Base-by-base conservation (phyloP, 2,113 vertebrate genomes). In the Marcusenius ussheri region DNA sequence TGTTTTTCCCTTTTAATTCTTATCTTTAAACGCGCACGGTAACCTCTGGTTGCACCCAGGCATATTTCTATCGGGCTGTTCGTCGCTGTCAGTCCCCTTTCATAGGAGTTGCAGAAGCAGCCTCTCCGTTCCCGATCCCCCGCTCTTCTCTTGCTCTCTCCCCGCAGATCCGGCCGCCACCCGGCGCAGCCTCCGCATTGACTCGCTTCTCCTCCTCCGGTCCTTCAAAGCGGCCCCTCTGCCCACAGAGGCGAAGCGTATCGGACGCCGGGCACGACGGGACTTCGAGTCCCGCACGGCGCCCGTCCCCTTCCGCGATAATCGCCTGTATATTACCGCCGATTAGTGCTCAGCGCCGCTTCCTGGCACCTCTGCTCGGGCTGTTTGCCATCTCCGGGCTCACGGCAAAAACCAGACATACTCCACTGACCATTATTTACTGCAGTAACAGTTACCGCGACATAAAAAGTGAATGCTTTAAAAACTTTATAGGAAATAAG, bases 111-210 rank as follows among this genome's bases (percentile, higher is more conserved):
- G 88, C 91, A 89, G 74, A 88, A 80, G 42, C 49, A 51, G 5
- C 47, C 83, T 17, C 17, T 93, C 88, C 92, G 83, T 47, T 84
- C 88, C 92, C 45, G 53, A 46, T 89, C 89, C 89, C 91, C 47
- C 93, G 24, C 89, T 93, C 92, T 90, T 87, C 91, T 93, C 90
- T 89, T 88, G 6, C 90, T 49, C 21, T 84, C 83, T 19, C 49
- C n/a, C 49, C n/a, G 49, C 91, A 91, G 91, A 93, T 95, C 94
- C 95, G 93, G 94, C 95, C 93, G 94, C 93, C 93, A 92, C 91
- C 92, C 91, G 87, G 92, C 93, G 91, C 94, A 90, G 94, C 90
- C 92, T 70, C 92, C 89, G 91, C 91, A 88, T 90, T 58, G 92
- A 92, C 91, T 91, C 90, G 89, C 62, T 90, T 93, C 95, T 91